Evolutionary conservation across 2,888 invertebrate species (phyloP).

Genomic region (Augochlorella aurata): DNA sequence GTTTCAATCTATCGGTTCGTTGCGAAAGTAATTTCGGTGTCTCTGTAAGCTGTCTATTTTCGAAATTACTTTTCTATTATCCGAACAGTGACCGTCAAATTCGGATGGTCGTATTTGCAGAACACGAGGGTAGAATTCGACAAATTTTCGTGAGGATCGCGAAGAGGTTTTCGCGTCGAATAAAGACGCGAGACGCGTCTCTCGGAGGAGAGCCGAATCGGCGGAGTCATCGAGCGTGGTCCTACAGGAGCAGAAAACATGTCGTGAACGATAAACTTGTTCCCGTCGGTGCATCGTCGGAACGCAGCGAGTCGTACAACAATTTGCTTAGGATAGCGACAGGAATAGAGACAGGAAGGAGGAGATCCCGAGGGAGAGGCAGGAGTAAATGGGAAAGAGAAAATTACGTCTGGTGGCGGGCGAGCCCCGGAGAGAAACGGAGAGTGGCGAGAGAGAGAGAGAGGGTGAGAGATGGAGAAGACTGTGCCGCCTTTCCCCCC

Average conservation of each 20-base stretch:
- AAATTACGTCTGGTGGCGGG: slow-evolving; percentile 45
- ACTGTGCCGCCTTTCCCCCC: slow-evolving; percentile 11
- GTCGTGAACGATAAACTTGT: slow-evolving; percentile 32
- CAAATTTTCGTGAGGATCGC: too few relatives aligned
- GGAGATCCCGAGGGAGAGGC: slow-evolving; percentile 22
- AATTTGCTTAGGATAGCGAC: slow-evolving; percentile 55
- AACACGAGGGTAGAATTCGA: too few relatives aligned
- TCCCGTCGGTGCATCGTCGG: slow-evolving; percentile 20
- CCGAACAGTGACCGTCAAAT: too few relatives aligned
- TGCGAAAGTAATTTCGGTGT: too few relatives aligned
- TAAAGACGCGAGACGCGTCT: neutral
- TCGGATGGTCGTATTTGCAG: too few relatives aligned
- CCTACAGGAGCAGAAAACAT: slow-evolving; percentile 1
- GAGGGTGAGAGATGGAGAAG: slow-evolving; percentile 6
- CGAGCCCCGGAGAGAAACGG: slow-evolving; percentile 41
- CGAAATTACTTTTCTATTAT: too few relatives aligned
- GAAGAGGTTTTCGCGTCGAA: neutral
- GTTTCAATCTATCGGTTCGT: too few relatives aligned
- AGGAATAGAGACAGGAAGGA: slow-evolving; percentile 36
- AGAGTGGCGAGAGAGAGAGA: slow-evolving; percentile 7
- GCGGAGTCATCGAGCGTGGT: neutral
- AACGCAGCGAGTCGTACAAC: slow-evolving; percentile 41
- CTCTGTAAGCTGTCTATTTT: too few relatives aligned
- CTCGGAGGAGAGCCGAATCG: neutral
- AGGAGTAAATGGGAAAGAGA: slow-evolving; percentile 47